Percentiles rank a stretch among this genome's conserved stretches.
phyloP scores from a whole-genome alignment of 2,797 vertebrate species.

The Siniperca scherzeri region DNA sequence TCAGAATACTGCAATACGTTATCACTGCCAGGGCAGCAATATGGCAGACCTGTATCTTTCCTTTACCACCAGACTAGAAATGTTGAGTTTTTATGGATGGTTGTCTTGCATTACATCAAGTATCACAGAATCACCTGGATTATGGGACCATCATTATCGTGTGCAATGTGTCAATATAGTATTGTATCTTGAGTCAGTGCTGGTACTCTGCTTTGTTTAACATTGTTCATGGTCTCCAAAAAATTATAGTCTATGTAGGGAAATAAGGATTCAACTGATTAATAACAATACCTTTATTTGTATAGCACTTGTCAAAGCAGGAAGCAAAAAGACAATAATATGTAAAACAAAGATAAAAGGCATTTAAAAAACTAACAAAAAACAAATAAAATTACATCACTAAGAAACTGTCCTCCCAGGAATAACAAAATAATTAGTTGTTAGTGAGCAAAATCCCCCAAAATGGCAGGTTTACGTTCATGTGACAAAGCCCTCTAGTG shows the following conservation, averaged over 20 bases:
- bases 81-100: neutral
- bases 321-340: neutral
- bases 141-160: neutral
- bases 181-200: neutral
- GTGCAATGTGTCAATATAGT: neutral
- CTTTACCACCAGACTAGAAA: neutral
- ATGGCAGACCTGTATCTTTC: neutral
- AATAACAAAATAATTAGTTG: too few relatives aligned
- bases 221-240: neutral
- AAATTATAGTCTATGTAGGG: fast-evolving
- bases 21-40: neutral
- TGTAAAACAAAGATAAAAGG: neutral
- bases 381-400: too few relatives aligned
- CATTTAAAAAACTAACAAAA: too few relatives aligned
- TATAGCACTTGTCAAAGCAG: neutral
- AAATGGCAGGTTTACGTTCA: too few relatives aligned
- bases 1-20: neutral
- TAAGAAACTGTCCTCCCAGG: too few relatives aligned
- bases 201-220: too few relatives aligned
- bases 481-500: too few relatives aligned
- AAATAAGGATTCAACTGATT: neutral
- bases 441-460: too few relatives aligned
- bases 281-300: neutral
- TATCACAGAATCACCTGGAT: neutral
- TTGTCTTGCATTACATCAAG: neutral